These are phyloP conservation scores for Amazona finschi DNA, from an alignment of 2,797 vertebrate genomes.

Conservation along the genomic window DNA sequence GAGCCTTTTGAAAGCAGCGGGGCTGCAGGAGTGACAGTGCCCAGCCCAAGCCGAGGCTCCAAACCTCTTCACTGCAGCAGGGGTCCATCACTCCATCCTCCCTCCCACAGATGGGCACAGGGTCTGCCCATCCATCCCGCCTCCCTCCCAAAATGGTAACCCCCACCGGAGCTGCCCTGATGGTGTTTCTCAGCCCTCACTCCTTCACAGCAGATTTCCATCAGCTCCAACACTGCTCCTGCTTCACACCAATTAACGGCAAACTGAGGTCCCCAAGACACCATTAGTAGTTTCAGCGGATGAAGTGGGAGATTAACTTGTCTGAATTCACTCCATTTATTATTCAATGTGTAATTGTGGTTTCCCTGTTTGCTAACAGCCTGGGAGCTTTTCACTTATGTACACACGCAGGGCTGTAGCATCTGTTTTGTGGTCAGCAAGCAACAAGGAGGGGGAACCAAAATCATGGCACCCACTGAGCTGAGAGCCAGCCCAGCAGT, in stretches of 20 bases:
- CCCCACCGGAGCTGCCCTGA: not conserved
- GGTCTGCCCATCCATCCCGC: not conserved
- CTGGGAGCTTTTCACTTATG: not conserved
- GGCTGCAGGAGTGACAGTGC: not conserved
- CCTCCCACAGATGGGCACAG: not conserved
- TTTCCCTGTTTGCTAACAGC: slow-evolving; percentile 10
- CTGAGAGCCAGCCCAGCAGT: not conserved
- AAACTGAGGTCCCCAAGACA: slow-evolving; percentile 28
- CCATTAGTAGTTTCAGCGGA: slow-evolving; percentile 24
- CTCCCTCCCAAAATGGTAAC: not conserved
- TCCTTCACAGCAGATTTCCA: not conserved
- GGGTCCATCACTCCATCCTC: accelerated
- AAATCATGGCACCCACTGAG: not conserved
- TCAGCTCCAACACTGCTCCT: not conserved
- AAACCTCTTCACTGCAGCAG: not conserved
- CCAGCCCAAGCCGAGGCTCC: not conserved
- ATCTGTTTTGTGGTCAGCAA: not conserved
- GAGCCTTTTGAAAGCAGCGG: not conserved
- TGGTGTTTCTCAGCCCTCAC: not conserved
- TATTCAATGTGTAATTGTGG: slow-evolving; percentile 27
- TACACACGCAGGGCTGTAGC: accelerated
- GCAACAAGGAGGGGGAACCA: not conserved
- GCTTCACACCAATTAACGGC: slow-evolving; percentile 38
- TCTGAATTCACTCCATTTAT: slow-evolving; percentile 45
- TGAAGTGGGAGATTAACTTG: slow-evolving; percentile 54